These are phyloP conservation scores for Gorsachius goisagi DNA, from an alignment of 2,113 vertebrate species.

Conservation along the genomic window DNA sequence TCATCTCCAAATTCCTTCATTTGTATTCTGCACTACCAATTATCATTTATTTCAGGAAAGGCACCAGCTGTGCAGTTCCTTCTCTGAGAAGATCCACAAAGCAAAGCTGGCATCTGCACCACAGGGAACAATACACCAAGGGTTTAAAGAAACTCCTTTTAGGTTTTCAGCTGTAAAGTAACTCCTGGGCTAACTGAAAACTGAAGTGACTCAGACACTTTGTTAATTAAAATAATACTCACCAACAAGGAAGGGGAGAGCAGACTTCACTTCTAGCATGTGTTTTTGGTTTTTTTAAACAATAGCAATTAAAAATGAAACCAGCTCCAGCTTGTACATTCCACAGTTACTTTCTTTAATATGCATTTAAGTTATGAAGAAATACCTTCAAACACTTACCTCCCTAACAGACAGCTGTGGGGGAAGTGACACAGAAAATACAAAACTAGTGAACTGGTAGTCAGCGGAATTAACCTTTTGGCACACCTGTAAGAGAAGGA, in stretches of 20 bases:
- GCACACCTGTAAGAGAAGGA: slow-evolving; percentile 78
- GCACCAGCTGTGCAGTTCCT: slow-evolving; percentile 18
- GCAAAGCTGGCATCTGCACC: slow-evolving; percentile 8
- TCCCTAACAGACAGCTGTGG: slow-evolving; percentile 94
- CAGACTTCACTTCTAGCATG: not conserved
- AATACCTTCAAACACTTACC: slow-evolving; percentile 74
- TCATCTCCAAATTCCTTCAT: not conserved
- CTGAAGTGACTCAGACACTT: not conserved
- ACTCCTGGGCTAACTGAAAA: not conserved
- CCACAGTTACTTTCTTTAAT: not conserved
- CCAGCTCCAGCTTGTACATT: not conserved
- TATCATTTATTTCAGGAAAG: slow-evolving; percentile 13
- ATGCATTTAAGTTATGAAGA: not conserved
- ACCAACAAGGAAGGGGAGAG: not conserved
- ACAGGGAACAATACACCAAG: not conserved
- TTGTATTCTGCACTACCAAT: slow-evolving; percentile 6
- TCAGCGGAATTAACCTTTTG: slow-evolving; percentile 80
- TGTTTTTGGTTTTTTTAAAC: not conserved
- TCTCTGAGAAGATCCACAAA: not conserved
- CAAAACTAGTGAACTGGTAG: slow-evolving; percentile 87
- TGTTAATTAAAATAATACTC: not conserved
- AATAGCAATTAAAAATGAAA: not conserved
- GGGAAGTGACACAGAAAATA: slow-evolving; percentile 91
- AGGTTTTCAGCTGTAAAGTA: slow-evolving; percentile 2
- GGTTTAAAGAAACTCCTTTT: slow-evolving; percentile 23